phyloP scores from a whole-genome alignment of 2,888 invertebrate species.

The Malacosoma neustria region DNA sequence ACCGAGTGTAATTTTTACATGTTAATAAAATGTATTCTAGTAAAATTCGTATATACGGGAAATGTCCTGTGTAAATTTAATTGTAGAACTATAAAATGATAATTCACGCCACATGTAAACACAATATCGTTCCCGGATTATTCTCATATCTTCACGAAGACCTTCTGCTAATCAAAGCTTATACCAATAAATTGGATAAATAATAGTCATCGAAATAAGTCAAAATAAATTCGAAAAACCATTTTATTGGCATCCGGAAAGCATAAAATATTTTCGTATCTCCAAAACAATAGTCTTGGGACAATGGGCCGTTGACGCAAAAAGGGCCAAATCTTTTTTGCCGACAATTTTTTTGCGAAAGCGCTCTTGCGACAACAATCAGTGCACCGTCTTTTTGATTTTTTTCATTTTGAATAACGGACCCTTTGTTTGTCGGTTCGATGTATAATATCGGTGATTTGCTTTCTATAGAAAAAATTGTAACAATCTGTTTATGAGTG shows the following conservation, averaged over 20 bases:
- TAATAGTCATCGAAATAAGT: constrained; percentile 70
- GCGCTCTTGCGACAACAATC: constrained; percentile 57
- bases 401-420: constrained; percentile 57
- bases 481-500: constrained; percentile 1
- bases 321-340: constrained; percentile 53
- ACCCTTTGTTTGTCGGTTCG: constrained; percentile 60
- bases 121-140: background rate
- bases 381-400: constrained; percentile 47
- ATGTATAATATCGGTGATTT: constrained; percentile 36
- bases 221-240: constrained; percentile 33
- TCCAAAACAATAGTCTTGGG: constrained; percentile 65
- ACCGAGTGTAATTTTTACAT: too few relatives aligned
- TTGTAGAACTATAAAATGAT: background rate
- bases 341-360: constrained; percentile 56
- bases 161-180: constrained; percentile 13
- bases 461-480: constrained; percentile 7
- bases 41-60: too few relatives aligned
- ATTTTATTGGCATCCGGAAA: constrained; percentile 63
- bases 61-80: too few relatives aligned
- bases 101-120: background rate
- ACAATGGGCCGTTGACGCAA: constrained; percentile 62
- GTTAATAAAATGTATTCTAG: too few relatives aligned
- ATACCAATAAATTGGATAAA: constrained; percentile 68
- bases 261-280: constrained; percentile 71
- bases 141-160: constrained; percentile 3